Conservation (phyloP, 2,888 invertebrate genomes). For the Drosophila yooni region DNA sequence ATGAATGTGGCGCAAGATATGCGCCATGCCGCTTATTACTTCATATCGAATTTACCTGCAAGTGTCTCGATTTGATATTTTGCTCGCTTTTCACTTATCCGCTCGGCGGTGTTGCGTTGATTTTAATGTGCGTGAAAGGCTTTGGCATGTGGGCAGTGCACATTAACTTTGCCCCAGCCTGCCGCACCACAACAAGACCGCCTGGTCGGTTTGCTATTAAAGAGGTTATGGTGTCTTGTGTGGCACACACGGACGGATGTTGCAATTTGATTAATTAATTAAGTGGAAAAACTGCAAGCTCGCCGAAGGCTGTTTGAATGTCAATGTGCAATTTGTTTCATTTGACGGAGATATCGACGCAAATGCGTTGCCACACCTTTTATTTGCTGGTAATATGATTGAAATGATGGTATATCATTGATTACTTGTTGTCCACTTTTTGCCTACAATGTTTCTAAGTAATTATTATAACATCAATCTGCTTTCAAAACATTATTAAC, state of each 20-base stretch:
- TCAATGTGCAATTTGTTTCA: conserved; percentile 77
- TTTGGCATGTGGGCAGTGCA: conserved; percentile 49
- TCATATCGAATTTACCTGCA: conserved; percentile 68
- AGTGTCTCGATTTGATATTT: conserved; percentile 39
- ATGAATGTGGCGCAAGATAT: conserved; percentile 76
- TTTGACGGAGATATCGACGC: conserved; percentile 49
- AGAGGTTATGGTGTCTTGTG: conserved; percentile 44
- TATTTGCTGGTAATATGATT: background rate
- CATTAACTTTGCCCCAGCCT: conserved; percentile 3
- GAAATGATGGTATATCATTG: background rate
- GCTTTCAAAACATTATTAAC: background rate
- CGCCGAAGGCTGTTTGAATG: conserved; percentile 73
- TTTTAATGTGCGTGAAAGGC: conserved; percentile 70
- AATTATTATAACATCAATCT: background rate
- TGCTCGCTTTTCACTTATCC: conserved; percentile 34
- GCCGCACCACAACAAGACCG: background rate
- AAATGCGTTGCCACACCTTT: conserved; percentile 7
- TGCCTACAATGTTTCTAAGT: conserved; percentile 6
- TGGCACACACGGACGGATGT: conserved; percentile 68
- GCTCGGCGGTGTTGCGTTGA: conserved; percentile 49
- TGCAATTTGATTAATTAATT: conserved; percentile 76
- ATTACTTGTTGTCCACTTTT: conserved; percentile 10
- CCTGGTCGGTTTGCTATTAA: background rate
- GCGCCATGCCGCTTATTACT: conserved; percentile 66
- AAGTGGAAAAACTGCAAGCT: conserved; percentile 72